Evolutionary conservation across 2,797 vertebrate genomes (phyloP).

Genomic region (Parauchenoglanis ngamensis): DNA sequence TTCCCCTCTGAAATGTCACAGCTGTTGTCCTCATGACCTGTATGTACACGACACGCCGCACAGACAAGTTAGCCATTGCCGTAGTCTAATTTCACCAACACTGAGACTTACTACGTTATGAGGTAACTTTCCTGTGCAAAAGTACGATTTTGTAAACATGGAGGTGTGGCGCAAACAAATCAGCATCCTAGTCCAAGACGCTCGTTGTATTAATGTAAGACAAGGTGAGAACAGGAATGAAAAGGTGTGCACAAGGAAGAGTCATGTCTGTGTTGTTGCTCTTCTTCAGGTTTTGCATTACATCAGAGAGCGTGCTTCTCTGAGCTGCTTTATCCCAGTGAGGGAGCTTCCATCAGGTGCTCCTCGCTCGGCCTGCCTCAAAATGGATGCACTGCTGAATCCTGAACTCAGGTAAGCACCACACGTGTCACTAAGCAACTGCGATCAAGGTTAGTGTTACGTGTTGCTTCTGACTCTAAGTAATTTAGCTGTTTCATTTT

Average conservation of each 20-base stretch:
- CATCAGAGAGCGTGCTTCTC: slow-evolving; percentile 75
- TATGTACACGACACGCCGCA: no score
- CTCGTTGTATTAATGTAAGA: no score
- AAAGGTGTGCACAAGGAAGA: background rate
- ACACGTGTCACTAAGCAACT: slow-evolving; percentile 23
- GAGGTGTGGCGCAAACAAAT: background rate
- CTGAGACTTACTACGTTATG: background rate
- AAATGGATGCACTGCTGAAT: slow-evolving; percentile 79
- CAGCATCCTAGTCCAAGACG: background rate
- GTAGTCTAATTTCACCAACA: background rate
- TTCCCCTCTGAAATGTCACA: background rate
- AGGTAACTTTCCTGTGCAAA: background rate
- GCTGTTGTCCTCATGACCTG: background rate
- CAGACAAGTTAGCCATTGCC: background rate
- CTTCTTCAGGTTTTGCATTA: slow-evolving; percentile 76
- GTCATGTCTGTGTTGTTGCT: slow-evolving; percentile 46
- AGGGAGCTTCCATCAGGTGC: slow-evolving; percentile 73
- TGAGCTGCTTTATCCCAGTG: slow-evolving; percentile 78
- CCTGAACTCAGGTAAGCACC: slow-evolving; percentile 79
- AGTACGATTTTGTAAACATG: background rate
- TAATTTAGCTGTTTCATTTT: background rate
- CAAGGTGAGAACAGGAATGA: background rate
- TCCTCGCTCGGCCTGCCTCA: slow-evolving; percentile 71
- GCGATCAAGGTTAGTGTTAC: background rate
- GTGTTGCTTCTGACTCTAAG: background rate